Base-by-base conservation (phyloP, 2,113 vertebrate genomes). In the Erythrolamprus reginae region DNA sequence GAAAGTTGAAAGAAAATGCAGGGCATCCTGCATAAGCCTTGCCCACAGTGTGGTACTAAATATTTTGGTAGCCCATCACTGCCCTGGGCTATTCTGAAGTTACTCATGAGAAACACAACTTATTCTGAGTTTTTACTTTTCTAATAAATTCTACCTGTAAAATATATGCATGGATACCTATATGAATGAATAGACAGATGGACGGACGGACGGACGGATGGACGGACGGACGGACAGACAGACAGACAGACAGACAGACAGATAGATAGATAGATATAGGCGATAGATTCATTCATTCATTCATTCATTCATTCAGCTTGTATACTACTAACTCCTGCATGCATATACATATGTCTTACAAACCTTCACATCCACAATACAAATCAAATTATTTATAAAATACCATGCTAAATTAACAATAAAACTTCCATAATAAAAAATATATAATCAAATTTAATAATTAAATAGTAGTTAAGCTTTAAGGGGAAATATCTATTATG, bases 121-220 rank as follows among this genome's bases (percentile, higher is more conserved):
- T 77, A 77, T 65, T 65, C 61, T 65, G 28, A 77, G 17, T 7
- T 77, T 77, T 38, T 42, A 19, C 17, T 77, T 77, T 42, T 17
- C 1, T 77, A 42, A 42, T 38, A 38, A 13, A 33, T 33, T 38
- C 15, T 33, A 65, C 33, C 17, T 77, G 8, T 42, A 42, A 77
- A 21, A 42, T 21, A 21, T 77, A 77, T 42, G 17, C 2, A 42
- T 65, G 28, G 28, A 70, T 70, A n/a, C n/a, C n/a, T n/a, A 65
- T 17, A 26, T 56, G 55, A 0, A 58, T 58, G 1, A 8, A 58
- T 65, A 1, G 28, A 65, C 15, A 28, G 65, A 42, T 42, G 0
- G 58, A 65, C 5, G 0, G 58, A 33, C 6, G 0, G 26, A 13
- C 15, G 0, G 58, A n/a, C 9, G 0, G 56, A 58, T 1, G 1